These are phyloP conservation scores for Zygothrica quintamaculata DNA, from an alignment of 2,888 invertebrate species.

Conservation along the genomic window DNA sequence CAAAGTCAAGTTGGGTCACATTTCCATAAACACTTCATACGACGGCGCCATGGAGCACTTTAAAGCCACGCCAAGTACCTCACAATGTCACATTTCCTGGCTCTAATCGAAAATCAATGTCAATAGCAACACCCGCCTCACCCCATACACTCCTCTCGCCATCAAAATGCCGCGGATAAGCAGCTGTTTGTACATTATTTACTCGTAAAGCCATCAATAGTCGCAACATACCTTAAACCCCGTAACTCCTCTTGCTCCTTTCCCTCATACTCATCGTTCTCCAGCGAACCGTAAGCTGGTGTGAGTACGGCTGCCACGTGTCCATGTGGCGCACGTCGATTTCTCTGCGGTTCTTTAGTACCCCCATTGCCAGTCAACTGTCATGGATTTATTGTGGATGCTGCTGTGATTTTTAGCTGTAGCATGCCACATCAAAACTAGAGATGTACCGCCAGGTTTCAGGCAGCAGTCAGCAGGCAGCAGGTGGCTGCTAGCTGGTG, in stretches of 20 bases:
- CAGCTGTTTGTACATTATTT: conserved; percentile 80
- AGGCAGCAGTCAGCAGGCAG: background rate
- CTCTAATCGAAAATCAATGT: conserved; percentile 78
- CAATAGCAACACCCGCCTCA: conserved; percentile 35
- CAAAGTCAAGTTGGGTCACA: conserved; percentile 62
- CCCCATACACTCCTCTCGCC: conserved; percentile 1
- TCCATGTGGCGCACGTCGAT: conserved; percentile 44
- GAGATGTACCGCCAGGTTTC: conserved; percentile 15
- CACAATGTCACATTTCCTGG: conserved; percentile 60
- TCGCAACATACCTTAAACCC: conserved; percentile 30
- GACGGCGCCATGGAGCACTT: conserved; percentile 33
- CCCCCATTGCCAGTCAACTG: conserved; percentile 67
- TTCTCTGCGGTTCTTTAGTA: conserved; percentile 32
- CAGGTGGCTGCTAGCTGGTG: background rate
- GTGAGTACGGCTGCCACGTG: conserved; percentile 40
- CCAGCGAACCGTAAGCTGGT: conserved; percentile 5
- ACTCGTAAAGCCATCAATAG: conserved; percentile 79
- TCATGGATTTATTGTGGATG: conserved; percentile 71
- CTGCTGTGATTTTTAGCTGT: conserved; percentile 73
- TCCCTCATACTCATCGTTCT: no score
- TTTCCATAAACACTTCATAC: conserved; percentile 66
- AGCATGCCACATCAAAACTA: conserved; percentile 71
- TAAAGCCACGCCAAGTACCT: conserved; percentile 44
- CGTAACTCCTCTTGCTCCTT: background rate
- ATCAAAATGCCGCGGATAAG: conserved; percentile 61